A percentile compares a stretch with the other conserved stretches of the same genome.
phyloP scores from a whole-genome alignment of 2,888 invertebrate species.

The Siphlonurus alternatus region DNA sequence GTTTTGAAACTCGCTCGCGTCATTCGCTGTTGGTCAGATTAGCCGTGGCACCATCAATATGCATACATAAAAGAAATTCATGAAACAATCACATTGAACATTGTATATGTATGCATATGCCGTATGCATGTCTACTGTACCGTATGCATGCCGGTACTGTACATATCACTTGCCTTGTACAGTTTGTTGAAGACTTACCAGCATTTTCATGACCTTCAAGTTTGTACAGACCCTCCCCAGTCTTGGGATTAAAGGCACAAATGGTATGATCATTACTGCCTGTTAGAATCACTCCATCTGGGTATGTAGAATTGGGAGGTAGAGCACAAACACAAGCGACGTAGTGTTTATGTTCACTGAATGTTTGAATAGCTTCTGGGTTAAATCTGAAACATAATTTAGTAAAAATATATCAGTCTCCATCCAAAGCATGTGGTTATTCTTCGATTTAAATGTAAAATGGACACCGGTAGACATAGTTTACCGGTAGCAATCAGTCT shows the following conservation, averaged over 20 bases:
- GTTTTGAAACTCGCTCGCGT: too few species aligned
- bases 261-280: conserved; percentile 81
- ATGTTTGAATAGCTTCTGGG: conserved; percentile 44
- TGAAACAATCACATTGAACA: too few species aligned
- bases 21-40: too few species aligned
- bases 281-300: conserved; percentile 65
- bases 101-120: too few species aligned
- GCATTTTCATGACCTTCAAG: conserved; percentile 64
- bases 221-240: conserved; percentile 45
- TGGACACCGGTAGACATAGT: too few species aligned
- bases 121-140: too few species aligned
- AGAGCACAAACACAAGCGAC: conserved; percentile 66
- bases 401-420: neutral
- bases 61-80: too few species aligned
- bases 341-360: conserved; percentile 70
- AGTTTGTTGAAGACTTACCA: too few species aligned
- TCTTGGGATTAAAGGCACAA: conserved; percentile 55
- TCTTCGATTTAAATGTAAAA: neutral
- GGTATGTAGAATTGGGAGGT: conserved; percentile 47
- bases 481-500: neutral
- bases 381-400: conserved; percentile 31
- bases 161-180: too few species aligned
- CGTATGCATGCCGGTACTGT: too few species aligned
- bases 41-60: too few species aligned
- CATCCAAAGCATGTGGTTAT: neutral